phyloP scores from a whole-genome alignment of 2,888 invertebrate genomes.

The Dyspetes luteomarginatus region DNA sequence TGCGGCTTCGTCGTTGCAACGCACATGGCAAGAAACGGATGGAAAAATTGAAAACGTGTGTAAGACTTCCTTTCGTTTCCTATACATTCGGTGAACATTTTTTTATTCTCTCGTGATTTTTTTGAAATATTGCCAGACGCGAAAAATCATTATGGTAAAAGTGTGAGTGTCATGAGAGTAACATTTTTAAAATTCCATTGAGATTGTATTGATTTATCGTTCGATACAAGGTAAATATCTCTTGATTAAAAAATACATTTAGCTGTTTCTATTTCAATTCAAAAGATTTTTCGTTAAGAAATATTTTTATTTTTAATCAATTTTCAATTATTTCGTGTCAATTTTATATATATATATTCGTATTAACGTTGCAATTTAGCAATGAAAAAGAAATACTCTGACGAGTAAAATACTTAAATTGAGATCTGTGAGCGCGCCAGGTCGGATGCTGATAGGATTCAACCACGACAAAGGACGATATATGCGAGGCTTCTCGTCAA shows the following conservation, averaged over 20 bases:
- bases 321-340: too few relatives aligned
- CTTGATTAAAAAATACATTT: neutral
- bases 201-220: neutral
- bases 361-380: too few relatives aligned
- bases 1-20: slow-evolving; percentile 17
- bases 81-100: slow-evolving; percentile 5
- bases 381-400: too few relatives aligned
- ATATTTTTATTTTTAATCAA: neutral
- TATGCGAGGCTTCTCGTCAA: slow-evolving; percentile 46
- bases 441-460: neutral
- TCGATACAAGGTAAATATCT: neutral
- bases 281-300: too few relatives aligned
- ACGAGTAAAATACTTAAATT: neutral
- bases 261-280: too few relatives aligned
- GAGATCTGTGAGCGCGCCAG: neutral
- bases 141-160: neutral
- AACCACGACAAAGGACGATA: slow-evolving; percentile 25
- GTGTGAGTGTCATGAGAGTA: neutral
- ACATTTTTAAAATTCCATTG: neutral
- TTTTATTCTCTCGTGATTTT: slow-evolving; percentile 7
- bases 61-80: slow-evolving; percentile 32
- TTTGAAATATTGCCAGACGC: neutral
- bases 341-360: too few relatives aligned
- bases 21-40: slow-evolving; percentile 11
- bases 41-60: slow-evolving; percentile 67